These are phyloP conservation scores for Merodon equestris DNA, from an alignment of 2,888 invertebrate species.

Conservation along the genomic window DNA sequence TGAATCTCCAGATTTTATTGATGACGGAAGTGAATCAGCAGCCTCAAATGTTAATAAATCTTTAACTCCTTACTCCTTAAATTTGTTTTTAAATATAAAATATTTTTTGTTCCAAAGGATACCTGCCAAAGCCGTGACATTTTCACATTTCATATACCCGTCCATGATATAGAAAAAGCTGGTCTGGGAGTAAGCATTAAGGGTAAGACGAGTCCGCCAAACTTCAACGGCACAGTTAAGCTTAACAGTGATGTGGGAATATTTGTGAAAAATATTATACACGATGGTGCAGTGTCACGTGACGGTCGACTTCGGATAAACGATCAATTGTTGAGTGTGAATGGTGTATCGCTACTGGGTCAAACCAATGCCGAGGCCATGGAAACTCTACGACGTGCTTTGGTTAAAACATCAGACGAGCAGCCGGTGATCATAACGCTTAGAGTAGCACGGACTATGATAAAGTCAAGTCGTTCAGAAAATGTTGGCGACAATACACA, in stretches of 20 bases:
- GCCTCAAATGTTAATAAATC: constrained; percentile 76
- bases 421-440: constrained; percentile 92
- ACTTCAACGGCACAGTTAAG: constrained; percentile 79
- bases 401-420: constrained; percentile 90
- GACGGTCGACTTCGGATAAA: constrained; percentile 93
- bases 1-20: constrained; percentile 78
- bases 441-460: constrained; percentile 86
- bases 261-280: constrained; percentile 96
- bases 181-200: constrained; percentile 99
- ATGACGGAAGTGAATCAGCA: constrained; percentile 78
- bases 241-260: constrained; percentile 91
- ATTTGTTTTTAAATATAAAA: not conserved
- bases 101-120: constrained; percentile 72
- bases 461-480: constrained; percentile 75
- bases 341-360: constrained; percentile 92
- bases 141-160: constrained; percentile 94
- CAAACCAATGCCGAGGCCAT: constrained; percentile 96
- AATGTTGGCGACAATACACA: constrained; percentile 75
- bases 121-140: constrained; percentile 90
- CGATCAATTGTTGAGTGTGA: constrained; percentile 96
- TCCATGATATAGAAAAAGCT: constrained; percentile 98
- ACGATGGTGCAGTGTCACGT: constrained; percentile 96
- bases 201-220: constrained; percentile 87
- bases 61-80: too few relatives aligned
- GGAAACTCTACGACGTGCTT: constrained; percentile 91